Evolutionary conservation across 2,888 invertebrate species (phyloP).

Genomic region (Hemithea aestivaria): DNA sequence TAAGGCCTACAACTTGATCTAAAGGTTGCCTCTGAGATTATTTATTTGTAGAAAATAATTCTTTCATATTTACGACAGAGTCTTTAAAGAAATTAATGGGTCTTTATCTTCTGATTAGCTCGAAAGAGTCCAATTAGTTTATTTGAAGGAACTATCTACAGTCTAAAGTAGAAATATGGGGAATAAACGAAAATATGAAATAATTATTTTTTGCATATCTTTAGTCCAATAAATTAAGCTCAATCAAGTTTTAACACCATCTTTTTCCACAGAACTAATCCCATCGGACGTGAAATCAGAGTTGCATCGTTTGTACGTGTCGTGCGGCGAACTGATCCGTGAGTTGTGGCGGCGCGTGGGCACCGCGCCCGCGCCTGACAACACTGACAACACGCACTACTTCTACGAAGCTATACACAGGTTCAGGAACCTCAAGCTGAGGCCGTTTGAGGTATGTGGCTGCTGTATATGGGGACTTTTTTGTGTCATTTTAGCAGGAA

Average conservation of each 20-base stretch:
- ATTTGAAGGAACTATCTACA: no score
- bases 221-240: no score
- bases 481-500: slow-evolving; percentile 4
- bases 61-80: no score
- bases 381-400: slow-evolving; percentile 72
- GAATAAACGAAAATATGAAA: no score
- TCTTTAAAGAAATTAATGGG: no score
- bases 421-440: slow-evolving; percentile 91
- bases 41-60: no score
- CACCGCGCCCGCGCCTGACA: slow-evolving; percentile 78
- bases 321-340: slow-evolving; percentile 91
- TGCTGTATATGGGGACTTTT: not conserved
- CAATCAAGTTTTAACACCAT: not conserved
- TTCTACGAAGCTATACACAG: slow-evolving; percentile 94
- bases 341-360: slow-evolving; percentile 95
- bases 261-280: slow-evolving; percentile 83
- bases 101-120: no score
- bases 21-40: no score
- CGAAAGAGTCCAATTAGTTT: no score
- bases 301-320: slow-evolving; percentile 90
- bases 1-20: no score
- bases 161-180: no score
- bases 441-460: slow-evolving; percentile 89
- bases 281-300: slow-evolving; percentile 91
- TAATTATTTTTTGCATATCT: no score